Percentiles rank a stretch among this genome's conserved stretches.
Conservation (phyloP, 2,888 invertebrate genomes). For the Leptopilina syphax region DNA sequence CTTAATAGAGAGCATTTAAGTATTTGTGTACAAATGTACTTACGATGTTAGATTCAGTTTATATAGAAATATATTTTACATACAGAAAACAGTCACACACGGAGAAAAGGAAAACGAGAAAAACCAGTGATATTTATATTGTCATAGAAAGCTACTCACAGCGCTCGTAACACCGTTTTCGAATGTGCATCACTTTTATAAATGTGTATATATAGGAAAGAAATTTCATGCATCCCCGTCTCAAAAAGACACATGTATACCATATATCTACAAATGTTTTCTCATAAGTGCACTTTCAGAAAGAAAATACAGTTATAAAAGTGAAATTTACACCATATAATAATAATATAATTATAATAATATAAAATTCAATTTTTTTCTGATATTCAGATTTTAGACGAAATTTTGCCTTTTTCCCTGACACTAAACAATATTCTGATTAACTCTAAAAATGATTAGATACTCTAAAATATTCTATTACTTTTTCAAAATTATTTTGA, state of each 20-base stretch:
- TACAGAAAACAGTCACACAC: not conserved
- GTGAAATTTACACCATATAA: not conserved
- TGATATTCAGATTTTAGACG: too few relatives aligned
- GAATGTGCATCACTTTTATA: not conserved
- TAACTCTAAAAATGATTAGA: too few relatives aligned
- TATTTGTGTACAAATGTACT: too few relatives aligned
- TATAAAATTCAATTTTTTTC: not conserved
- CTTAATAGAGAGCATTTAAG: too few relatives aligned
- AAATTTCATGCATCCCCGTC: not conserved
- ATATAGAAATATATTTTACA: too few relatives aligned
- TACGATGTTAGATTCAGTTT: too few relatives aligned
- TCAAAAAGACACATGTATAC: not conserved
- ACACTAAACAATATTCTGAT: too few relatives aligned
- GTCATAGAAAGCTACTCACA: not conserved
- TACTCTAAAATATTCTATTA: too few relatives aligned
- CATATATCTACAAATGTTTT: not conserved
- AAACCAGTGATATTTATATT: constrained; percentile 11
- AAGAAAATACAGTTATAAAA: not conserved
- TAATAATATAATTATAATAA: not conserved
- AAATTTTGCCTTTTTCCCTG: too few relatives aligned
- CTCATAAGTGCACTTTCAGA: constrained; percentile 15
- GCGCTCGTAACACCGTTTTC: not conserved
- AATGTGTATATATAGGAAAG: not conserved
- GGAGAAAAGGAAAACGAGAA: not conserved
- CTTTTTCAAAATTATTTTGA: too few relatives aligned